Conservation (phyloP, 2,888 invertebrate species). For the Hoplodrina ambigua region DNA sequence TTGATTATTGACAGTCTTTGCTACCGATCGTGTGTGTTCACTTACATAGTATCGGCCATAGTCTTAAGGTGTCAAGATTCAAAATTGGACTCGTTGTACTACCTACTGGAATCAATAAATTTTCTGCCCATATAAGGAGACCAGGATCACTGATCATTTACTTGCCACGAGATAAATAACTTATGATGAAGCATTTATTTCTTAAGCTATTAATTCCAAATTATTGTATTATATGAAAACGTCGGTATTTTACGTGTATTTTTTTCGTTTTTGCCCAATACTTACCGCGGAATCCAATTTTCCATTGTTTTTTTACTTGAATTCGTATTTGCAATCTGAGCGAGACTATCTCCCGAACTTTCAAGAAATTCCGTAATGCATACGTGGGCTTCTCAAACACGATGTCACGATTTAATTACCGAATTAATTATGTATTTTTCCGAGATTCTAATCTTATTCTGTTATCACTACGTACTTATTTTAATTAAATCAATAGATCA, state of each 20-base stretch:
- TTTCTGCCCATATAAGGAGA: conserved; percentile 1
- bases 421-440: conserved; percentile 17
- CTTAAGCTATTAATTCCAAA: not conserved
- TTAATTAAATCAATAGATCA: conserved; percentile 24
- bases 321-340: not conserved
- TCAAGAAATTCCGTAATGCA: not conserved
- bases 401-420: conserved; percentile 14
- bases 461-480: conserved; percentile 12
- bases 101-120: not conserved
- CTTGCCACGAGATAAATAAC: conserved; percentile 21
- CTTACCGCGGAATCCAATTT: not conserved
- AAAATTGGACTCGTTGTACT: not conserved
- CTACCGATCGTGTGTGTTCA: not conserved
- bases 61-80: not conserved
- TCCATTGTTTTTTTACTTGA: not conserved
- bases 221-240: too few species aligned
- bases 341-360: not conserved
- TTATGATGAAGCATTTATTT: conserved; percentile 16
- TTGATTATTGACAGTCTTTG: not conserved
- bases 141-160: conserved; percentile 4
- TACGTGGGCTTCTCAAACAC: not conserved
- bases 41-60: not conserved
- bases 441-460: conserved; percentile 6
- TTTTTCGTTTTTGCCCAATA: not conserved
- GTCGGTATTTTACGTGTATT: too few species aligned